Percentiles rank a stretch among this genome's conserved stretches.
These are phyloP conservation scores for Prosapia bicincta DNA, from an alignment of 2,888 invertebrate genomes.

Conservation along the genomic window DNA sequence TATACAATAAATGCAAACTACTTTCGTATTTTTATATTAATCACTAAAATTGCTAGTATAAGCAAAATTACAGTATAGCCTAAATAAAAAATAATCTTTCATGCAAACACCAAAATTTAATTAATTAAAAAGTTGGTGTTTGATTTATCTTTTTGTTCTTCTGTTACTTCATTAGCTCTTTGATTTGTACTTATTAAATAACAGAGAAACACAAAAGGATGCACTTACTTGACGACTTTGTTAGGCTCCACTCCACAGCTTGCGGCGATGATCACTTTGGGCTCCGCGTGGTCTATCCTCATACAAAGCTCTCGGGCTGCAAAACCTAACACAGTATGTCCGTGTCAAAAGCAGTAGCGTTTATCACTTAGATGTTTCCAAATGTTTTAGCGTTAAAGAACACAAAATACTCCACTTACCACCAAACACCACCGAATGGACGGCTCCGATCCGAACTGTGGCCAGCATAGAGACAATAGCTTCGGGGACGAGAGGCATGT, in stretches of 20 bases:
- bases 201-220: not conserved
- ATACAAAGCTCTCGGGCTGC: conserved; percentile 83
- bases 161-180: no score
- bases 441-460: conserved; percentile 79
- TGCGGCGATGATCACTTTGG: conserved; percentile 84
- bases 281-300: conserved; percentile 83
- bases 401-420: conserved; percentile 51
- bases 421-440: conserved; percentile 95
- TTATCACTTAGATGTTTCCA: no score
- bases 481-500: conserved; percentile 94
- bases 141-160: no score
- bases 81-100: no score
- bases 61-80: no score
- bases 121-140: no score
- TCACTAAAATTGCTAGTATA: no score
- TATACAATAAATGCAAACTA: no score
- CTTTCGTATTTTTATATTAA: no score
- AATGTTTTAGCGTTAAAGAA: no score
- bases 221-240: conserved; percentile 65
- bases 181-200: no score
- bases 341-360: not conserved
- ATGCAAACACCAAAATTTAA: no score
- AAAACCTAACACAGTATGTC: conserved; percentile 62
- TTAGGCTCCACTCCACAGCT: conserved; percentile 90
- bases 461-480: conserved; percentile 87